Evolutionary conservation across 2,113 vertebrate species (phyloP).

Genomic region (Myodes glareolus): DNA sequence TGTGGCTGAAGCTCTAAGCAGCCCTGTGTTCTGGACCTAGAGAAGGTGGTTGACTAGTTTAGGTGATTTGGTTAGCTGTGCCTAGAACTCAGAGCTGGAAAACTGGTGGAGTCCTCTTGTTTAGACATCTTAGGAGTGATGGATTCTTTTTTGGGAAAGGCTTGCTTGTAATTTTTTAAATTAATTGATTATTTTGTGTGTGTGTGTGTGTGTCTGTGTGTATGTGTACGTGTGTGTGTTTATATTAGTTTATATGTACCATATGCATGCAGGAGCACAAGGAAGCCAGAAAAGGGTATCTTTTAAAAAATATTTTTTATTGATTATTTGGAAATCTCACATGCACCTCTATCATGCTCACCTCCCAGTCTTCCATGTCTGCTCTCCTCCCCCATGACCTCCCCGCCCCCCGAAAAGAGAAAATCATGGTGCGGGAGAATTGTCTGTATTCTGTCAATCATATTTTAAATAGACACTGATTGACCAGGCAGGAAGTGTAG

Average conservation of each 20-base stretch:
- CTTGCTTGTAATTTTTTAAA: not conserved
- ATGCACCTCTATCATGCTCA: not conserved
- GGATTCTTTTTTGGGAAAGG: not conserved
- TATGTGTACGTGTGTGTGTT: not conserved
- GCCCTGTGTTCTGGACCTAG: constrained; percentile 25
- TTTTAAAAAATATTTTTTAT: not conserved
- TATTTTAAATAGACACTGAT: too few species aligned
- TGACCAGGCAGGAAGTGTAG: too few species aligned
- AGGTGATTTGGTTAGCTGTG: not conserved
- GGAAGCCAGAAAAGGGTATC: not conserved
- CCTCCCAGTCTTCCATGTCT: not conserved
- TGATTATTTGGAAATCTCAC: not conserved
- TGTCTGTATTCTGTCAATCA: too few species aligned
- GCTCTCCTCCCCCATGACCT: not conserved
- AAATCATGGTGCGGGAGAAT: too few species aligned
- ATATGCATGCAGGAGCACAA: not conserved
- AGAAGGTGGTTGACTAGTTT: constrained; percentile 14
- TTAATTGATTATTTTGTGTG: not conserved
- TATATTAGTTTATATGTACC: not conserved
- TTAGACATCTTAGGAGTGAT: not conserved
- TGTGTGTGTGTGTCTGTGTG: not conserved
- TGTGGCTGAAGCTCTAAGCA: not conserved
- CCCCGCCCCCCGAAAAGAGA: not conserved
- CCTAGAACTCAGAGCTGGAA: not conserved
- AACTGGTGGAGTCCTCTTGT: not conserved